Evolutionary conservation across 1,140 invertebrate genomes (phyloP).

Genomic region (Hetaerina americana): DNA sequence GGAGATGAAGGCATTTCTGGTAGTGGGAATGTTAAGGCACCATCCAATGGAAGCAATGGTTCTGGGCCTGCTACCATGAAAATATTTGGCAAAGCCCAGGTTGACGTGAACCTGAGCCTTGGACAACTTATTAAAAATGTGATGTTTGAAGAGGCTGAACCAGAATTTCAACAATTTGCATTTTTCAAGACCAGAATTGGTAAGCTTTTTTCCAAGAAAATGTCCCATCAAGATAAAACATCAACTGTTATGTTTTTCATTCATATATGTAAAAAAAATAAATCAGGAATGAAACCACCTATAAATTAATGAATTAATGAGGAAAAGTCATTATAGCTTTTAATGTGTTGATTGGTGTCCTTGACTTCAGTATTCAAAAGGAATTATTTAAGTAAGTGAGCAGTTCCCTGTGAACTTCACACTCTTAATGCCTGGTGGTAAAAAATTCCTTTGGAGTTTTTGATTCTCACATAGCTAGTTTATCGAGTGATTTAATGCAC

Average conservation of each 20-base stretch:
- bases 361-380: no score
- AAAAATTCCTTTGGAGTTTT: no score
- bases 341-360: no score
- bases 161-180: conserved; percentile 92
- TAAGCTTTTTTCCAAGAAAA: no score
- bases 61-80: conserved; percentile 40
- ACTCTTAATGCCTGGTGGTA: no score
- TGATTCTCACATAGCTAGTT: no score
- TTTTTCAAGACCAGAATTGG: conserved; percentile 92
- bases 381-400: no score
- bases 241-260: neutral
- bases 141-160: conserved; percentile 91
- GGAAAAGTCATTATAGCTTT: no score
- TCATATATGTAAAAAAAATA: neutral
- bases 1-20: neutral
- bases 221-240: neutral
- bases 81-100: conserved; percentile 85
- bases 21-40: neutral
- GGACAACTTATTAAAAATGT: conserved; percentile 87
- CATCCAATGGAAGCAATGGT: neutral
- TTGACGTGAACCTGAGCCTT: conserved; percentile 87
- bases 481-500: no score
- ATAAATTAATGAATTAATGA: no score
- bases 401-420: no score
- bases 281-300: no score